Evolutionary conservation across 2,888 invertebrate species (phyloP), one percentile per base, ranked within the genome.

Genomic region (Oligia fasciuncula): DNA sequence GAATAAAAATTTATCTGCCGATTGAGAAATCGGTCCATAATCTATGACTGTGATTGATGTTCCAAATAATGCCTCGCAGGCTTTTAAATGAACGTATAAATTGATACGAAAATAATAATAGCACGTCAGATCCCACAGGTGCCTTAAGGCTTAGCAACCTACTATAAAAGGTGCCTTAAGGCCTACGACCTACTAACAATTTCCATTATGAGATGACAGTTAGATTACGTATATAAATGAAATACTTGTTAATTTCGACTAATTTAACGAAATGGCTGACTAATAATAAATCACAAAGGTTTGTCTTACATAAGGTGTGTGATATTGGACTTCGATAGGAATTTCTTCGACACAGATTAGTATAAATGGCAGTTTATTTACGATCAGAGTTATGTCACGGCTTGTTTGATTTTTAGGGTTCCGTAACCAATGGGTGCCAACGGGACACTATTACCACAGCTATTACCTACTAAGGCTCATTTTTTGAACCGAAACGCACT

Each of bases 281-380:
- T 40, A 19, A 63, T 46, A 46, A 63, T 73, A 63, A 46, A 74
- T 71, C 40, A 63, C 43, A 80, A 83, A 83, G 76, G 76, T 80
- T n/a, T n/a, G 23, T 43, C 4, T 85, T 83, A 77, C 40, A 43
- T 85, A 83, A 85, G 19, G n/a, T 65, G 85, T 85, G 69, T 73
- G 29, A 82, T 71, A 84, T 82, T 76, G 57, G 46, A 19, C 57
- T 63, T 23, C 4, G 62, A 80, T 80, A 63, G 65, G 71, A 80
- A 84, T 86, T 63, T 84, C 65, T 86, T 46, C 51, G 66, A 17
- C 83, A 43, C 51, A 46, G 67, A 70, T 77, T 84, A 72, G 46
- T 83, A 40, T 40, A 40, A 76, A 80, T 86, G 57, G 29, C 17
- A 51, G 29, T 84, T 73, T 63, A 77, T 72, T 66, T 69, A 72